Evolutionary conservation across 2,113 vertebrate species (phyloP).

Genomic region (Semicossyphus pulcher): DNA sequence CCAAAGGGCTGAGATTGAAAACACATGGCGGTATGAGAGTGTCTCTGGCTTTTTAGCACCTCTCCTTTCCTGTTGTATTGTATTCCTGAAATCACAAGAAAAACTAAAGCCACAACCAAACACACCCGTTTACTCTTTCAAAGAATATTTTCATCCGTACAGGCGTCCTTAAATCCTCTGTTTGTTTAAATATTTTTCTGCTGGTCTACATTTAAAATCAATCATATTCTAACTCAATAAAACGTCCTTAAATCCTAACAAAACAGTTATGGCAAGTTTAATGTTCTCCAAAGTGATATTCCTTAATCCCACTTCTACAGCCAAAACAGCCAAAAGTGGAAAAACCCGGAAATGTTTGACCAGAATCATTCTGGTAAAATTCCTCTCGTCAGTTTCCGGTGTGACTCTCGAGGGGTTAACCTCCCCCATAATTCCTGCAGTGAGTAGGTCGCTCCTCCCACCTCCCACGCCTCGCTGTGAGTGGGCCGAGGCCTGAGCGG

Average conservation of each 20-base stretch:
- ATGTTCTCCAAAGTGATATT: neutral
- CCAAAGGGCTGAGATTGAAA: conserved; percentile 82
- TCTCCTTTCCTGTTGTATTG: conserved; percentile 51
- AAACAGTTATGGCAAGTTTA: neutral
- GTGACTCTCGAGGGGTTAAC: conserved; percentile 42
- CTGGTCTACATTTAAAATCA: conserved; percentile 23
- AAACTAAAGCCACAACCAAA: conserved; percentile 18
- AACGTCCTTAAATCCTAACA: conserved; percentile 3
- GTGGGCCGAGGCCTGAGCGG: conserved; percentile 58
- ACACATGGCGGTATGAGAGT: conserved; percentile 79
- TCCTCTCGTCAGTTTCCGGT: conserved; percentile 65
- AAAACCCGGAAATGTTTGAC: conserved; percentile 56
- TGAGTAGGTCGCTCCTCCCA: conserved; percentile 67
- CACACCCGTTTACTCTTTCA: conserved; percentile 22
- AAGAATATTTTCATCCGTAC: conserved; percentile 26
- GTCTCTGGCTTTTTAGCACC: conserved; percentile 73
- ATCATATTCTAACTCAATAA: conserved; percentile 2
- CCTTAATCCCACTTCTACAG: neutral
- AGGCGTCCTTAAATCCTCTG: conserved; percentile 1
- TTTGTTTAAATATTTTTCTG: conserved; percentile 4
- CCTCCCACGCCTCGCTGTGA: conserved; percentile 64
- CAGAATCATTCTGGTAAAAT: conserved; percentile 51
- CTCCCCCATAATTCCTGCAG: conserved; percentile 55
- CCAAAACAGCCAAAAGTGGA: conserved; percentile 15
- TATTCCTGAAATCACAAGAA: conserved; percentile 46